Base-by-base conservation (phyloP, 2,888 invertebrate genomes). In the Mythimna lalbum region DNA sequence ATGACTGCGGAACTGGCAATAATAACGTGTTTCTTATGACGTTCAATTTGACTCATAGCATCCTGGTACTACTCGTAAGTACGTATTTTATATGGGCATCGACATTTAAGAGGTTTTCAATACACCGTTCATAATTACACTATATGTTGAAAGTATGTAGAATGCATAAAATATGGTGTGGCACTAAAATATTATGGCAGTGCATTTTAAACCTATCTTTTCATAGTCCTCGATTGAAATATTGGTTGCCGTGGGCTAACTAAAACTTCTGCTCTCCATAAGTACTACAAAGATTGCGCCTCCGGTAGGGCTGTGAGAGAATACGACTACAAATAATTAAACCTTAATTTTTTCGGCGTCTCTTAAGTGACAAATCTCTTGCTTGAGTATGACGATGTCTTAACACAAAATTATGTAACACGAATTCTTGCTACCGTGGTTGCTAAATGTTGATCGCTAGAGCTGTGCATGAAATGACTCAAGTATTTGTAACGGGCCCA, bases 21-120 rank as follows among this genome's bases (percentile, higher is more conserved):
- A 79, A 68, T 76, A 79, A 68, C 47, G 21, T 66, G 67, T 49
- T 50, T 62, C 61, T 69, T 64, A 65, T 63, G 80, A 71, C 71
- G 69, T 63, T 47, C 53, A 63, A 50, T 31, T 55, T 65, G 65
- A 78, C 47, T 76, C 74, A 64, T 63, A 63, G 55, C 62, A 67
- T 67, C 56, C 68, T 60, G 55, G 61, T 77, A 47, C 31, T 63
- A 52, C 17, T 43, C 43, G 19, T 43, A 43, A 43, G 10, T 55
- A 43, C 6, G 33, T 60, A 43, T 59, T 63, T 31, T 76, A 76
- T 69, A 64, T 61, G 63, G 69, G 17, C 60, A 50, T 50, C 53
- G 59, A 55, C 69, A 60, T 50, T 47, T 27, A 43, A 39, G 43
- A 31, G 27, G n/a, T 52, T 73, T 33, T 47, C 27, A 31, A 47